These are phyloP conservation scores for Pseudomyrmex flavicornis DNA, from an alignment of 1,140 invertebrate genomes.

Conservation along the genomic window DNA sequence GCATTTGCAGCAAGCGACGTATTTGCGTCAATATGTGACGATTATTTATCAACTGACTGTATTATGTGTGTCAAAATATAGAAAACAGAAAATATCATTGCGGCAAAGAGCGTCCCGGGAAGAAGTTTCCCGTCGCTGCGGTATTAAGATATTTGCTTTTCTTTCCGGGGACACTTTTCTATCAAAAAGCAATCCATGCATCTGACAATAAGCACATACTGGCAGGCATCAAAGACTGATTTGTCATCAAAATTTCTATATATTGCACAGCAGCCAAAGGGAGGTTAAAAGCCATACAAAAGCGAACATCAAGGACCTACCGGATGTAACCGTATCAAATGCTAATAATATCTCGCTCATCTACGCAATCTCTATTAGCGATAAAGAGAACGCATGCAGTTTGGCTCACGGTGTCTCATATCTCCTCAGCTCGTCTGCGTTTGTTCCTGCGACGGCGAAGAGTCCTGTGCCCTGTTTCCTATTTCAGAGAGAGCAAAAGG, in stretches of 20 bases:
- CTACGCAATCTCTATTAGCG: slow-evolving; percentile 47
- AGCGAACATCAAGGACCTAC: slow-evolving; percentile 55
- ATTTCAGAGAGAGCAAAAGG: slow-evolving; percentile 50
- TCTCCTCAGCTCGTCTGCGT: slow-evolving; percentile 65
- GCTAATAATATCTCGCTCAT: slow-evolving; percentile 41
- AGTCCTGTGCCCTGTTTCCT: slow-evolving; percentile 60
- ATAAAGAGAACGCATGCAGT: slow-evolving; percentile 74
- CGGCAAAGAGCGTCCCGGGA: slow-evolving; percentile 32
- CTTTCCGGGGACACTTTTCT: slow-evolving; percentile 23
- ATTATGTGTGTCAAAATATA: slow-evolving; percentile 30
- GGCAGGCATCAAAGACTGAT: neutral
- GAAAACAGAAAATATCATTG: slow-evolving; percentile 25
- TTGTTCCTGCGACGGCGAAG: slow-evolving; percentile 25
- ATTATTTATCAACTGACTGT: slow-evolving; percentile 20
- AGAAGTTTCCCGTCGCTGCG: neutral
- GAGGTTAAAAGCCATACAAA: slow-evolving; percentile 42
- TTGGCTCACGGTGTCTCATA: slow-evolving; percentile 77
- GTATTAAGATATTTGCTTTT: too few species aligned
- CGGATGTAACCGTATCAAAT: slow-evolving; percentile 45
- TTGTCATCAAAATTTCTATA: too few species aligned
- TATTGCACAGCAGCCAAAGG: neutral
- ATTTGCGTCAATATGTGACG: slow-evolving; percentile 44
- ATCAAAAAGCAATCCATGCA: neutral
- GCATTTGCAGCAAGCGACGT: slow-evolving; percentile 8
- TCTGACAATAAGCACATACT: slow-evolving; percentile 23